These are phyloP conservation scores for Enteromius thamalakanensis DNA, from an alignment of 2,797 vertebrate genomes.

Conservation along the genomic window DNA sequence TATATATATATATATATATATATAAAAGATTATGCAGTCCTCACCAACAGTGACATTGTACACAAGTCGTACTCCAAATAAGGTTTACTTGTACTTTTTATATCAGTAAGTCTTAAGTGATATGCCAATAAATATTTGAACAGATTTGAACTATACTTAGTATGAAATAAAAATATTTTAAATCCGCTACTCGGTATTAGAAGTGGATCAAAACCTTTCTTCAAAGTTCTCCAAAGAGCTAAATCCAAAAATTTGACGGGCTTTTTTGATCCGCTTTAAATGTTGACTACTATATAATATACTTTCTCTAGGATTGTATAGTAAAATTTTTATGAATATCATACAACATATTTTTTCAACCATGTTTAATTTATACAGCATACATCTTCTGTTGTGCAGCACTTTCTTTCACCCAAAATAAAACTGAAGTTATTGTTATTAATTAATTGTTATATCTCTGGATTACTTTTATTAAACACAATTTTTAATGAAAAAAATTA, in stretches of 20 bases:
- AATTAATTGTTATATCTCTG: background rate
- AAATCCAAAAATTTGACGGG: background rate
- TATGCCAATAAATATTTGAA: background rate
- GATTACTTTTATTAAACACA: background rate
- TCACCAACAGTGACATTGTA: background rate
- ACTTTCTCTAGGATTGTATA: background rate
- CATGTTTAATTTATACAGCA: background rate
- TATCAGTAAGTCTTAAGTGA: no score
- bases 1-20: no score
- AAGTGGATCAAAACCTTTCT: background rate
- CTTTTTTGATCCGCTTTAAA: background rate
- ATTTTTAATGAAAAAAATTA: background rate
- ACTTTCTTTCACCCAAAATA: background rate
- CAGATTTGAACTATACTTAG: background rate
- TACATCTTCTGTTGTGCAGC: background rate
- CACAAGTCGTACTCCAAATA: no score
- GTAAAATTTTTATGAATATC: background rate
- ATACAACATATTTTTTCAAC: background rate
- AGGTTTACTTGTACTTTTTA: no score
- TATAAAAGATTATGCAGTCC: background rate
- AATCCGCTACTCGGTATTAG: background rate
- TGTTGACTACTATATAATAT: background rate
- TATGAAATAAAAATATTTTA: background rate
- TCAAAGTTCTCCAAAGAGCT: background rate
- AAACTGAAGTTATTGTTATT: background rate